A percentile compares a stretch with the other conserved stretches of the same genome.
Evolutionary conservation across 2,797 vertebrate species (phyloP).

Genomic region (Botia kubotai): DNA sequence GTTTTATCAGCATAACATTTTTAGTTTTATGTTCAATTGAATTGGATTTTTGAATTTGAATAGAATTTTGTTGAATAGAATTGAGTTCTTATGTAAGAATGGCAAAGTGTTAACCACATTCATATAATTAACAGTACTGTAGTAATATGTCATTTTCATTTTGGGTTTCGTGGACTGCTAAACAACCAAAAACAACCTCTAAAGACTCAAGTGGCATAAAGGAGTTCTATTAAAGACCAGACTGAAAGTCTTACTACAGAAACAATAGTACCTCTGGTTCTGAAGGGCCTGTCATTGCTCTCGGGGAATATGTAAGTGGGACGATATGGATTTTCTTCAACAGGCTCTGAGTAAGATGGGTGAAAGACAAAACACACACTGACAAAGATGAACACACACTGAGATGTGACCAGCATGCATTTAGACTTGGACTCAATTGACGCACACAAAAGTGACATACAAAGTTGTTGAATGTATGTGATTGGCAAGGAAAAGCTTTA

Average conservation of each 20-base stretch:
- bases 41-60: too few species aligned
- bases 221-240: slow-evolving; percentile 50
- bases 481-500: slow-evolving; percentile 66
- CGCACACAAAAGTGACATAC: slow-evolving; percentile 17
- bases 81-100: too few species aligned
- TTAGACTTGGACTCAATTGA: background rate
- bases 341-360: slow-evolving; percentile 86
- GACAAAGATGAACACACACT: slow-evolving; percentile 52
- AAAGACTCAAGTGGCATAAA: slow-evolving; percentile 8
- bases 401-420: slow-evolving; percentile 12
- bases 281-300: slow-evolving; percentile 90
- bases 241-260: slow-evolving; percentile 48
- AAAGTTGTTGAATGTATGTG: slow-evolving; percentile 1
- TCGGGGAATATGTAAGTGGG: slow-evolving; percentile 99
- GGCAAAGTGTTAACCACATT: too few species aligned
- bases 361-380: slow-evolving; percentile 57
- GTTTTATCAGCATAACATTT: too few species aligned
- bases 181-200: background rate
- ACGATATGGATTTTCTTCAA: slow-evolving; percentile 98
- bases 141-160: background rate
- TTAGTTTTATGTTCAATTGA: too few species aligned
- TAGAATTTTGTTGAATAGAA: too few species aligned
- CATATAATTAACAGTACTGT: background rate
- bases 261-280: slow-evolving; percentile 87
- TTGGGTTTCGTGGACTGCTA: background rate